Evolutionary conservation across 2,797 vertebrate species (phyloP).

Genomic region (Gadopsis marmoratus): DNA sequence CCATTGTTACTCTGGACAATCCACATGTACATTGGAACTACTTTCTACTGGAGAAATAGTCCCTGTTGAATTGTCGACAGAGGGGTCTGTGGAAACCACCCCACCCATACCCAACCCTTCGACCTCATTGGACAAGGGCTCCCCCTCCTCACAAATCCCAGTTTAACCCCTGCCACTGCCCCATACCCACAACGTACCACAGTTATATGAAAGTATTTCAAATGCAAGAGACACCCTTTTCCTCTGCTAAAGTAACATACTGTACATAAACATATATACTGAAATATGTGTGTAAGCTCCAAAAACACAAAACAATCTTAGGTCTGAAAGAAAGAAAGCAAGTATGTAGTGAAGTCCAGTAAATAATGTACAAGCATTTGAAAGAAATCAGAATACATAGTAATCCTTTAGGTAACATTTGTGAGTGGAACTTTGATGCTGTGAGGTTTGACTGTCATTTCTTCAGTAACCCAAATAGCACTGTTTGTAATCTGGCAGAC

Average conservation of each 20-base stretch:
- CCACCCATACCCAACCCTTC: not conserved
- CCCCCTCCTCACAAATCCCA: not conserved
- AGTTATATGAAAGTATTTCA: not conserved
- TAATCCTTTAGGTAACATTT: not conserved
- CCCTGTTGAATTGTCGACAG: not conserved
- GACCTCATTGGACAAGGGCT: not conserved
- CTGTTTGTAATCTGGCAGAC: conserved; percentile 22
- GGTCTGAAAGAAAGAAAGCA: not conserved
- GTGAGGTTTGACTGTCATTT: conserved; percentile 3
- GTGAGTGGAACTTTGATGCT: conserved; percentile 16
- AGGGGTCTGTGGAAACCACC: not conserved
- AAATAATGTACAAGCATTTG: not conserved
- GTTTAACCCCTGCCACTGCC: not conserved
- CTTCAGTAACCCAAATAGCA: not conserved
- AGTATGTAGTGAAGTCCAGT: not conserved
- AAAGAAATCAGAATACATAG: not conserved
- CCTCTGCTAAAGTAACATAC: not conserved
- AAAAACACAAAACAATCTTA: not conserved
- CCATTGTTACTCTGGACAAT: not conserved
- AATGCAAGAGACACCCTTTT: not conserved
- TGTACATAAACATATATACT: not conserved
- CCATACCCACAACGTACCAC: not conserved
- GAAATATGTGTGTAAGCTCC: not conserved
- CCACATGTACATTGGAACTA: not conserved
- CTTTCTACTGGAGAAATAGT: not conserved